A percentile compares a stretch with the other conserved stretches of the same genome.
Evolutionary conservation across 2,888 invertebrate genomes (phyloP).

Genomic region (Amphipoea oculea): DNA sequence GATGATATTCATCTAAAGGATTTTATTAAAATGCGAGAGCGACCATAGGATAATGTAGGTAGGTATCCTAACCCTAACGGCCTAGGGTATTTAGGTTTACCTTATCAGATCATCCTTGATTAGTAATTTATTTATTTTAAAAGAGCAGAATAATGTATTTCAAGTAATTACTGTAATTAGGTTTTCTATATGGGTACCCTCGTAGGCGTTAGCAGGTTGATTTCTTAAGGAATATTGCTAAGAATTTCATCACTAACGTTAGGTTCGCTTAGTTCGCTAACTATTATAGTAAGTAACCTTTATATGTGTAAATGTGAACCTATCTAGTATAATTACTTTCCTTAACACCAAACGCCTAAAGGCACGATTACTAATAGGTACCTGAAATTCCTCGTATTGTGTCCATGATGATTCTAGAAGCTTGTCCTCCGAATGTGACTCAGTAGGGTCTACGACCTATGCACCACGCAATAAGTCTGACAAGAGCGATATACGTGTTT

Average conservation of each 20-base stretch:
- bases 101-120: not conserved
- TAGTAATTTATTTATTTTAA: not conserved
- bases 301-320: not conserved
- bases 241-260: not conserved
- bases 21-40: not conserved
- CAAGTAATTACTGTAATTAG: not conserved
- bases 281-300: not conserved
- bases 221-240: constrained; percentile 14
- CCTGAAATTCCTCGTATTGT: constrained; percentile 47
- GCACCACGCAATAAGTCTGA: constrained; percentile 59
- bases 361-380: constrained; percentile 25
- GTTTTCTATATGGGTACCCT: not conserved
- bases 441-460: constrained; percentile 67
- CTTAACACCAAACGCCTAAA: constrained; percentile 1
- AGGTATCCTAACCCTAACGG: not conserved
- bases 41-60: not conserved
- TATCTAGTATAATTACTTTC: not conserved
- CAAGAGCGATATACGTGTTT: constrained; percentile 56
- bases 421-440: constrained; percentile 62
- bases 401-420: constrained; percentile 55
- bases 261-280: not conserved
- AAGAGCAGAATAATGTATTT: not conserved
- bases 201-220: too few relatives aligned
- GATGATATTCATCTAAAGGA: not conserved
- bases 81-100: not conserved